Evolutionary conservation across 1,140 invertebrate genomes (phyloP).

Genomic region (Trachymyrmex cornetzi): DNA sequence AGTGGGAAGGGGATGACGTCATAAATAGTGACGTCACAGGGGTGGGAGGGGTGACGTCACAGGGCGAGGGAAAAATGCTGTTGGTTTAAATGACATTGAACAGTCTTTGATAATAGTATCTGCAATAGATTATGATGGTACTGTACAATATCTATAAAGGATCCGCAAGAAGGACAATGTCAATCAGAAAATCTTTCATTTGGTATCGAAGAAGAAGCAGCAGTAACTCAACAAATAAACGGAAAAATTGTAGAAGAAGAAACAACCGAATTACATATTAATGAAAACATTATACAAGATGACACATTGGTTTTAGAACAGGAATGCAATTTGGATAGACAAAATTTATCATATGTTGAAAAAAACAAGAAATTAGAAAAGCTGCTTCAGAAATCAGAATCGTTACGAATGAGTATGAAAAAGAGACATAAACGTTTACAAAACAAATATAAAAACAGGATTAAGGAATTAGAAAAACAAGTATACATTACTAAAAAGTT

Average conservation of each 20-base stretch:
- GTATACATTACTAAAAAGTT: background rate
- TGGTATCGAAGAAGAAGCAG: background rate
- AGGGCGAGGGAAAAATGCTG: too few relatives aligned
- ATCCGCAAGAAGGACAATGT: background rate
- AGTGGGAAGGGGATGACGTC: too few relatives aligned
- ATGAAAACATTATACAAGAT: too few relatives aligned
- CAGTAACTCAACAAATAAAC: too few relatives aligned
- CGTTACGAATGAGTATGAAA: background rate
- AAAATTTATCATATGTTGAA: background rate
- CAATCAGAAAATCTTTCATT: background rate
- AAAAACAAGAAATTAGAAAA: background rate
- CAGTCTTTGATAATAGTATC: background rate
- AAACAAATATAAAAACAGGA: background rate
- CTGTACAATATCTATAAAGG: background rate
- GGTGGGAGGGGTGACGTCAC: too few relatives aligned
- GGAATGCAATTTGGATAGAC: background rate
- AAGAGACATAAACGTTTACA: background rate
- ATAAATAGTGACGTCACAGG: too few relatives aligned
- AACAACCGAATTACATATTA: too few relatives aligned
- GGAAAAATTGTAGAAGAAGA: too few relatives aligned
- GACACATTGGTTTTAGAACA: background rate
- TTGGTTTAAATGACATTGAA: background rate
- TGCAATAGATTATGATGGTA: background rate
- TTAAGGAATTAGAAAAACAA: background rate
- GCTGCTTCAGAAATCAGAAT: too few relatives aligned